phyloP scores from a whole-genome alignment of 2,888 invertebrate genomes.

The Acleris sparsana region DNA sequence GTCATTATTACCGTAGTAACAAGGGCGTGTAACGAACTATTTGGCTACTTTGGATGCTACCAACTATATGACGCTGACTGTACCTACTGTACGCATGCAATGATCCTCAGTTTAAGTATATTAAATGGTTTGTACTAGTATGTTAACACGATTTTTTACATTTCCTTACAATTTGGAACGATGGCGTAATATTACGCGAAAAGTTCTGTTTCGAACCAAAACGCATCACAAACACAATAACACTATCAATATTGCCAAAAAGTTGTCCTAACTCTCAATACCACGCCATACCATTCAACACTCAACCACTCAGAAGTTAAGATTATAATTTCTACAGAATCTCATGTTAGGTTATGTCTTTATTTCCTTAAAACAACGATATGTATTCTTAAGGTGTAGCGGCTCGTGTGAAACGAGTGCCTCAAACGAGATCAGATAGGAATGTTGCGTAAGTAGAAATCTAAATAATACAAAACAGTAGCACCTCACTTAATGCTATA shows the following conservation, averaged over 20 bases:
- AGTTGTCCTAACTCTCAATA: too few species aligned
- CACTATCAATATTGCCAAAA: too few species aligned
- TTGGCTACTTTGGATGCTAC: too few species aligned
- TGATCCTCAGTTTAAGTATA: too few species aligned
- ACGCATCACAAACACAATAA: neutral
- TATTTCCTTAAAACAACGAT: neutral
- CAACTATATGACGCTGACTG: too few species aligned
- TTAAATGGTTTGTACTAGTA: neutral
- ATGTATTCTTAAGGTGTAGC: neutral
- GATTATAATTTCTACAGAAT: too few species aligned
- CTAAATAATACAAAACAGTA: slow-evolving; percentile 51
- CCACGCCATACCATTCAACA: too few species aligned
- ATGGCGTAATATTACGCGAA: neutral
- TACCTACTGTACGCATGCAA: too few species aligned
- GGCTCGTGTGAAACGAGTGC: slow-evolving; percentile 1
- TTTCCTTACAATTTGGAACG: neutral
- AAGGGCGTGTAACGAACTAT: too few species aligned
- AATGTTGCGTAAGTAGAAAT: slow-evolving; percentile 46
- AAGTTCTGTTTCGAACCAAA: neutral
- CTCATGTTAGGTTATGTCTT: neutral
- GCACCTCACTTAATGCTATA: slow-evolving; percentile 29
- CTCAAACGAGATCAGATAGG: slow-evolving; percentile 5
- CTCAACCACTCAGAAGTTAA: too few species aligned
- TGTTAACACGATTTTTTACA: neutral
- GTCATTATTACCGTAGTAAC: too few species aligned